Evolutionary conservation across 2,113 vertebrate genomes (phyloP).

Genomic region (Cololabis saira): DNA sequence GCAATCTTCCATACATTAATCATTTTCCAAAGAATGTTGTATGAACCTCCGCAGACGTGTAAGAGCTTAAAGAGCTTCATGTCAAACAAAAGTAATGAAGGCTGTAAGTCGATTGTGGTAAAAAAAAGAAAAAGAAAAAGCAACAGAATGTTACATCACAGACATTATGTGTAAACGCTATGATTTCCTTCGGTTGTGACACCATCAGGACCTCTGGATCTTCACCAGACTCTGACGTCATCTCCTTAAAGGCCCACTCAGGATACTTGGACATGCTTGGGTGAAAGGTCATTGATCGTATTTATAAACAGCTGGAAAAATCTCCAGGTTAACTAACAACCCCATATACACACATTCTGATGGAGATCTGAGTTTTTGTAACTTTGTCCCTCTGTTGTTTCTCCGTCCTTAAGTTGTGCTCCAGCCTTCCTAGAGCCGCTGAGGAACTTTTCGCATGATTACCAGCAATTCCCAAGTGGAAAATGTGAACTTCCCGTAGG

Average conservation of each 20-base stretch:
- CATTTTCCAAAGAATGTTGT: slow-evolving; percentile 2
- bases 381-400: slow-evolving; percentile 21
- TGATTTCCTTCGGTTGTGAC: slow-evolving; percentile 40
- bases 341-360: slow-evolving; percentile 54
- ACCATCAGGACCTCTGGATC: slow-evolving; percentile 54
- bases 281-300: slow-evolving; percentile 51
- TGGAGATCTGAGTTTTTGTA: slow-evolving; percentile 22
- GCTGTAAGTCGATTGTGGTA: not conserved
- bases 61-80: slow-evolving; percentile 2
- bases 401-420: slow-evolving; percentile 40
- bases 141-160: slow-evolving; percentile 23
- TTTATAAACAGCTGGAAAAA: slow-evolving; percentile 15
- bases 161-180: slow-evolving; percentile 51
- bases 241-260: slow-evolving; percentile 22
- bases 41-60: slow-evolving; percentile 2
- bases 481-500: slow-evolving; percentile 75
- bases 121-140: no score
- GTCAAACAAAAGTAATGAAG: slow-evolving; percentile 4
- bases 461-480: slow-evolving; percentile 70
- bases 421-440: slow-evolving; percentile 21
- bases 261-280: slow-evolving; percentile 19
- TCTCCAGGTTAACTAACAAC: slow-evolving; percentile 41
- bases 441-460: slow-evolving; percentile 41
- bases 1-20: no score
- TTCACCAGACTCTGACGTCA: slow-evolving; percentile 55